Percentiles rank a stretch among this genome's conserved stretches.
Evolutionary conservation across 2,113 vertebrate species (phyloP).

Genomic region (Mesembrinibis cayennensis): DNA sequence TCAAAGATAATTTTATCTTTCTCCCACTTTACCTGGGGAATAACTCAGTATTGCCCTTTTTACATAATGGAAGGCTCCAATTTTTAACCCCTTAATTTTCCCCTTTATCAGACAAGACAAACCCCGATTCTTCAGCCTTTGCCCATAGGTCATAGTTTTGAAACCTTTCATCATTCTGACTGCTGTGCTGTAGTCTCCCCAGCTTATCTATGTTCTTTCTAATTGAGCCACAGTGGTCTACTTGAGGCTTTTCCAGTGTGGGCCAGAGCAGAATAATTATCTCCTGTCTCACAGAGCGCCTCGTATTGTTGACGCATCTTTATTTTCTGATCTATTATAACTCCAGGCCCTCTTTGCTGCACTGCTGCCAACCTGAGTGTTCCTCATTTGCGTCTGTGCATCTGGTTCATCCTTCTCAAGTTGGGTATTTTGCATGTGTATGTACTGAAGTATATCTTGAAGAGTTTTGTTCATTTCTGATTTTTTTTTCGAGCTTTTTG

Average conservation of each 20-base stretch:
- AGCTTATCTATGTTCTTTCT: neutral
- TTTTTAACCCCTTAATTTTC: neutral
- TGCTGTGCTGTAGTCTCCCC: neutral
- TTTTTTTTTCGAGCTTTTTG: neutral
- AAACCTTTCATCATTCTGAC: slow-evolving; percentile 4
- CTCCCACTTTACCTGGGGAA: neutral
- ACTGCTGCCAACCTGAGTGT: neutral
- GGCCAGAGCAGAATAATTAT: neutral
- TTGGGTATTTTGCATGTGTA: neutral
- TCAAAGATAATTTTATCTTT: neutral
- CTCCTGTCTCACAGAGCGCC: neutral
- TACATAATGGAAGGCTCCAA: neutral
- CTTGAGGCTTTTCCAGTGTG: neutral
- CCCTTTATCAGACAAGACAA: neutral
- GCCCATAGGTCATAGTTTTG: neutral
- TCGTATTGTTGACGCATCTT: neutral
- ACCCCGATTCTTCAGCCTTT: neutral
- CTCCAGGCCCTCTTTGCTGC: neutral
- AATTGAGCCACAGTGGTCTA: neutral
- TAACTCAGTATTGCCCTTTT: neutral
- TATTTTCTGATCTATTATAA: slow-evolving; percentile 12
- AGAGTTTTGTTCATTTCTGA: neutral
- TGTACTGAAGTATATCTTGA: neutral
- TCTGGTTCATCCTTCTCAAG: neutral
- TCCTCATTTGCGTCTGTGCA: neutral